A percentile compares a stretch with the other conserved stretches of the same genome.
These are phyloP conservation scores for Melanotaenia trifasciata DNA, from an alignment of 2,797 vertebrate genomes.

Conservation along the genomic window DNA sequence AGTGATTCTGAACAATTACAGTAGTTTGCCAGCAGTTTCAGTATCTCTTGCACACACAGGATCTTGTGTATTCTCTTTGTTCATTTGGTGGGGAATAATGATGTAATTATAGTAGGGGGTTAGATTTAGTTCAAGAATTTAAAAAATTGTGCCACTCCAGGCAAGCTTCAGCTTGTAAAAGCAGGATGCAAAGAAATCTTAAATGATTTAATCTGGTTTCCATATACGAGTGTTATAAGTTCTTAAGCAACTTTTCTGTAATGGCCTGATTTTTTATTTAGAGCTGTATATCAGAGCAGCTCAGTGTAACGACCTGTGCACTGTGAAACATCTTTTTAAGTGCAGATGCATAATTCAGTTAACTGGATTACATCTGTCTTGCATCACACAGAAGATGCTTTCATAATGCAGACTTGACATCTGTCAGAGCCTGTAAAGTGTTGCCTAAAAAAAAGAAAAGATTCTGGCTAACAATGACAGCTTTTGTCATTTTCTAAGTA, in stretches of 20 bases:
- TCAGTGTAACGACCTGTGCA: slow-evolving; percentile 27
- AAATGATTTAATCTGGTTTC: not conserved
- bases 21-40: slow-evolving; percentile 14
- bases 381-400: slow-evolving; percentile 59
- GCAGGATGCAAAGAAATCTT: not conserved
- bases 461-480: not conserved
- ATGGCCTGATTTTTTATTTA: slow-evolving; percentile 20
- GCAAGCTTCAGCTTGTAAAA: slow-evolving; percentile 6
- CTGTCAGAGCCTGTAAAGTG: slow-evolving; percentile 23
- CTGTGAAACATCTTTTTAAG: slow-evolving; percentile 38
- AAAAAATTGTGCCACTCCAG: slow-evolving; percentile 9
- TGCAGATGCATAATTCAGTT: slow-evolving; percentile 61
- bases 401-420: slow-evolving; percentile 34
- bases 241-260: slow-evolving; percentile 5
- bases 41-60: slow-evolving; percentile 2
- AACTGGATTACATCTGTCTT: slow-evolving; percentile 64
- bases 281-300: slow-evolving; percentile 25
- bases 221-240: not conserved
- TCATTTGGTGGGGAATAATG: slow-evolving; percentile 4
- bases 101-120: slow-evolving; percentile 7
- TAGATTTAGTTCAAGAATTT: not conserved
- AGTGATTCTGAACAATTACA: slow-evolving; percentile 20
- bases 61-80: slow-evolving; percentile 2
- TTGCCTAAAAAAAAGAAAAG: slow-evolving; percentile 24
- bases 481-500: slow-evolving; percentile 6